Conservation (phyloP, 2,797 vertebrate species). For the Lacerta viridis region DNA sequence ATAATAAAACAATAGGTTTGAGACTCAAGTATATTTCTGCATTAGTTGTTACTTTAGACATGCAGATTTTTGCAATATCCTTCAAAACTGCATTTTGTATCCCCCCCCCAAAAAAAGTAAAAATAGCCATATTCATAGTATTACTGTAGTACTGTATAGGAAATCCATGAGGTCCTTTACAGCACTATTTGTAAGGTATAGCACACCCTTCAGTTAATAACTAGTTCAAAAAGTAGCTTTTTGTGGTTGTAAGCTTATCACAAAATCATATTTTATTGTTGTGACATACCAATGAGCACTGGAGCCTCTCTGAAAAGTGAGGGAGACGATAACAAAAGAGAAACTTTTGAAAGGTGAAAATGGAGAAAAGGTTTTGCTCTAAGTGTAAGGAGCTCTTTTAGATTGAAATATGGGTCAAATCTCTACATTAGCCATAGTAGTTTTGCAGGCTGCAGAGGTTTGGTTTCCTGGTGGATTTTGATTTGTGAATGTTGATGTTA, state of each 20-base stretch:
- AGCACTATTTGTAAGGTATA: not conserved
- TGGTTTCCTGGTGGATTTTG: slow-evolving; percentile 7
- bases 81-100: not conserved
- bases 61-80: not conserved
- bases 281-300: slow-evolving; percentile 19
- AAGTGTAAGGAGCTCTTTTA: slow-evolving; percentile 1
- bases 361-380: not conserved
- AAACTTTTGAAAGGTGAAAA: slow-evolving; percentile 18
- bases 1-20: slow-evolving; percentile 34
- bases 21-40: slow-evolving; percentile 52
- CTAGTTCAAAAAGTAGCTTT: slow-evolving; percentile 31
- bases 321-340: not conserved
- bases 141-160: not conserved
- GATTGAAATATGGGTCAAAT: slow-evolving; percentile 25
- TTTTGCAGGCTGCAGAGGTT: not conserved
- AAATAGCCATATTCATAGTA: not conserved
- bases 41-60: slow-evolving; percentile 41
- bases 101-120: not conserved
- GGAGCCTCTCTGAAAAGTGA: slow-evolving; percentile 2
- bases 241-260: slow-evolving; percentile 29
- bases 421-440: not conserved
- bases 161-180: not conserved
- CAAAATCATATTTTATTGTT: slow-evolving; percentile 31
- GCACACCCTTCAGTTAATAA: slow-evolving; percentile 14
- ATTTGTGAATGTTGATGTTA: not conserved